Evolutionary conservation across 2,113 vertebrate genomes (phyloP).

Genomic region (Pseudorectes ferrugineus): DNA sequence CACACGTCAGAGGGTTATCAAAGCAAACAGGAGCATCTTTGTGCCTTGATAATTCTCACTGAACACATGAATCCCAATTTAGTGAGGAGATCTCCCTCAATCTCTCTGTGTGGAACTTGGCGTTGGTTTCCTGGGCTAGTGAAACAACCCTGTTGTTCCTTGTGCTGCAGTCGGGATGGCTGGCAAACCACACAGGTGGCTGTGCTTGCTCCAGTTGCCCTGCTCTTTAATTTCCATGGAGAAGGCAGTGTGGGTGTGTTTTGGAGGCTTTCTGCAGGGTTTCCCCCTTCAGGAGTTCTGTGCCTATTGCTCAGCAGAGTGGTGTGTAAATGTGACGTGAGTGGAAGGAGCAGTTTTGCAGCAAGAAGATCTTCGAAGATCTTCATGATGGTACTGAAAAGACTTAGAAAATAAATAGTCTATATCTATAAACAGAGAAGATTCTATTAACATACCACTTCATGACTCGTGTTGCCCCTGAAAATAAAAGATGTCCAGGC

Average conservation of each 20-base stretch:
- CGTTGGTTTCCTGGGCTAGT: constrained; percentile 44
- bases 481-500: background rate
- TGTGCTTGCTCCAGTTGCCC: background rate
- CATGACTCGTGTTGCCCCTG: constrained; percentile 1
- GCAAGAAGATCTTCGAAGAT: constrained; percentile 25
- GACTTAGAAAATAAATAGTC: constrained; percentile 49
- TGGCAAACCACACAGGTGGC: constrained; percentile 2
- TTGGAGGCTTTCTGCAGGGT: constrained; percentile 39
- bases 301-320: constrained; percentile 53
- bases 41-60: constrained; percentile 70
- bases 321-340: constrained; percentile 24
- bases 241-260: background rate
- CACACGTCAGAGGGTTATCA: constrained; percentile 49
- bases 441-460: constrained; percentile 49
- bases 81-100: constrained; percentile 42
- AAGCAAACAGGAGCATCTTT: constrained; percentile 62
- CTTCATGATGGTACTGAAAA: constrained; percentile 32
- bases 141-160: background rate
- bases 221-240: background rate
- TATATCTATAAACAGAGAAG: constrained; percentile 58
- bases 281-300: constrained; percentile 34
- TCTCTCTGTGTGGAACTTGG: constrained; percentile 37
- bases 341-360: background rate
- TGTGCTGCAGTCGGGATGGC: background rate
- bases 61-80: constrained; percentile 21